phyloP scores from a whole-genome alignment of 2,888 invertebrate genomes.

The Morpho deidamia region DNA sequence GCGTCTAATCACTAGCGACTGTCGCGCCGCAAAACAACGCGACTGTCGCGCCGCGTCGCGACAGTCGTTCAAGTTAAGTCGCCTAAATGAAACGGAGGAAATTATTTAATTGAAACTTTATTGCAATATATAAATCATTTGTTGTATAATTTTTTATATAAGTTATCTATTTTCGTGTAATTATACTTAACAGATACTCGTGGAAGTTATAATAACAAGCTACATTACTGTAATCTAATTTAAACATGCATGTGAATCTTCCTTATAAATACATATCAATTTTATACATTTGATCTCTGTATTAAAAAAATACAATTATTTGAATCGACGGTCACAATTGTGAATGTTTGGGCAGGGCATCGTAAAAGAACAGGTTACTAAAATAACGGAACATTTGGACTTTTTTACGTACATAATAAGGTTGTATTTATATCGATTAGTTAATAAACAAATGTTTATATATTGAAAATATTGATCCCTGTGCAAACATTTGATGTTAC shows the following conservation, averaged over 20 bases:
- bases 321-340: conserved; percentile 46
- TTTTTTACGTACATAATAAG: conserved; percentile 18
- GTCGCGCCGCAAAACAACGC: too few species aligned
- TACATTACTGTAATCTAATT: conserved; percentile 20
- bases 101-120: conserved; percentile 28
- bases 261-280: conserved; percentile 62
- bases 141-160: conserved; percentile 23
- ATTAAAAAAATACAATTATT: conserved; percentile 27
- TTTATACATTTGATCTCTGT: conserved; percentile 59
- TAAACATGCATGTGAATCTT: conserved; percentile 33
- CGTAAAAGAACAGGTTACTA: conserved; percentile 1
- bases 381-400: conserved; percentile 9
- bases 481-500: background rate
- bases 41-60: too few species aligned
- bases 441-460: conserved; percentile 9
- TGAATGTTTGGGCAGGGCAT: conserved; percentile 18
- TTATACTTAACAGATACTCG: conserved; percentile 20
- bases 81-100: conserved; percentile 7
- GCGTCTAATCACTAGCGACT: too few species aligned
- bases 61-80: too few species aligned
- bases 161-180: conserved; percentile 27
- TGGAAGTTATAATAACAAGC: conserved; percentile 10
- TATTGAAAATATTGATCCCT: conserved; percentile 10
- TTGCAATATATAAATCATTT: conserved; percentile 22
- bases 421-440: conserved; percentile 8